Conservation (phyloP, 2,888 invertebrate species). For the Tanypteryx hageni region DNA sequence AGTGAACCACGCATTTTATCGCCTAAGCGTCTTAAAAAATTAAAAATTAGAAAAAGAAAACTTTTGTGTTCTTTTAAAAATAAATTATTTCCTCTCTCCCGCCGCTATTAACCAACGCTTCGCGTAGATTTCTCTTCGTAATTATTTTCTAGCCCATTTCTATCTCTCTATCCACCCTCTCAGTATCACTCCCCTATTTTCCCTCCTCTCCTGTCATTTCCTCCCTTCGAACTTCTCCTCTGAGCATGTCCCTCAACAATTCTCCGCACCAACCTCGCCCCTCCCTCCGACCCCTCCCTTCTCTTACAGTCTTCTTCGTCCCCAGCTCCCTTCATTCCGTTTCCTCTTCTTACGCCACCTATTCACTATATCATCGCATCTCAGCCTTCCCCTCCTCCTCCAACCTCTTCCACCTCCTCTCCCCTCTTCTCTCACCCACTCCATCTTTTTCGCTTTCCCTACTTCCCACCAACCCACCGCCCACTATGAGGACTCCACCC, state of each 20-base stretch:
- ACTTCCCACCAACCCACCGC: neutral
- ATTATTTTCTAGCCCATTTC: neutral
- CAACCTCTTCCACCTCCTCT: no score
- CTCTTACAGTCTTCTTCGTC: neutral
- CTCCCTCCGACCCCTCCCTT: neutral
- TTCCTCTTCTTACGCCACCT: neutral
- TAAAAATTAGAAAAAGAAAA: no score
- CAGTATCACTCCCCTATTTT: neutral
- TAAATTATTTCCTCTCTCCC: neutral
- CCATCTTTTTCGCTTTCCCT: neutral
- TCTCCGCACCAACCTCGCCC: neutral
- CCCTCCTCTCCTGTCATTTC: neutral
- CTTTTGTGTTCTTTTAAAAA: no score
- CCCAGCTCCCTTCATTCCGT: neutral
- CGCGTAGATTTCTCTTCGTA: no score
- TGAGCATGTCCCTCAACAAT: no score
- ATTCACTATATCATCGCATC: neutral
- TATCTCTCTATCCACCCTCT: neutral
- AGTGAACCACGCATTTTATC: no score
- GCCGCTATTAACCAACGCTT: neutral
- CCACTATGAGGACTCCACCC: neutral
- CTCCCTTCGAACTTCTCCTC: slow-evolving; percentile 16
- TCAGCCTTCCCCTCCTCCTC: slow-evolving; percentile 7
- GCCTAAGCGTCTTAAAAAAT: no score
- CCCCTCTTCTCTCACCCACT: neutral